Conservation (phyloP, 2,888 invertebrate genomes). For the Rhagonycha fulva region DNA sequence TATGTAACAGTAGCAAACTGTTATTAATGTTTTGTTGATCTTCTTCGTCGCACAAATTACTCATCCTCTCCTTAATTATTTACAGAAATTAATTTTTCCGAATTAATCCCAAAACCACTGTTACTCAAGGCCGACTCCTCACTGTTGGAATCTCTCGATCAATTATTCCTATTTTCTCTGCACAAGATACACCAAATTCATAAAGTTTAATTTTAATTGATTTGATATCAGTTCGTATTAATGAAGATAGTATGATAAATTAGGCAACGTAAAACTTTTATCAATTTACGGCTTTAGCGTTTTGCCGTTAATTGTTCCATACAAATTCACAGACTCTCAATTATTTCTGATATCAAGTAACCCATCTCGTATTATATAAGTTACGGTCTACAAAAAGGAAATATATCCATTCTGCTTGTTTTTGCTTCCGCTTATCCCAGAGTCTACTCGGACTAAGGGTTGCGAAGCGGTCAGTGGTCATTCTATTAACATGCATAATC, state of each 20-base stretch:
- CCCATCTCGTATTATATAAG: slow-evolving; percentile 52
- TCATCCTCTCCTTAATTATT: not conserved
- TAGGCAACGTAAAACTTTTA: slow-evolving; percentile 30
- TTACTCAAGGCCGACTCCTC: not conserved
- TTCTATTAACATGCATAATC: slow-evolving; percentile 58
- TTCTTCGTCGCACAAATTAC: not conserved
- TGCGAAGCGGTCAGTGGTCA: slow-evolving; percentile 52
- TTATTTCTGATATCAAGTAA: slow-evolving; percentile 47
- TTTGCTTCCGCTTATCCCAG: slow-evolving; percentile 51
- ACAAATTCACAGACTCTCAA: slow-evolving; percentile 48
- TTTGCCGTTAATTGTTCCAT: slow-evolving; percentile 49
- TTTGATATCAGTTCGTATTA: slow-evolving; percentile 11
- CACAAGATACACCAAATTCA: not conserved
- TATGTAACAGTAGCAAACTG: not conserved
- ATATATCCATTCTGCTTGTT: slow-evolving; percentile 56
- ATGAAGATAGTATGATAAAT: slow-evolving; percentile 27
- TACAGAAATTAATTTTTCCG: not conserved
- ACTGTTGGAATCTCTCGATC: not conserved
- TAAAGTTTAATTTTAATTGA: slow-evolving; percentile 6
- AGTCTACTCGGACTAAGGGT: slow-evolving; percentile 43
- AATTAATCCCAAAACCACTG: not conserved
- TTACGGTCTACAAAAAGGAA: slow-evolving; percentile 53
- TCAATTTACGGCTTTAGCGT: slow-evolving; percentile 35
- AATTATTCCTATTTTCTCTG: not conserved
- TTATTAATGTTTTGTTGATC: not conserved